Evolutionary conservation across 2,797 vertebrate genomes (phyloP).

Genomic region (Pelobates cultripes): DNA sequence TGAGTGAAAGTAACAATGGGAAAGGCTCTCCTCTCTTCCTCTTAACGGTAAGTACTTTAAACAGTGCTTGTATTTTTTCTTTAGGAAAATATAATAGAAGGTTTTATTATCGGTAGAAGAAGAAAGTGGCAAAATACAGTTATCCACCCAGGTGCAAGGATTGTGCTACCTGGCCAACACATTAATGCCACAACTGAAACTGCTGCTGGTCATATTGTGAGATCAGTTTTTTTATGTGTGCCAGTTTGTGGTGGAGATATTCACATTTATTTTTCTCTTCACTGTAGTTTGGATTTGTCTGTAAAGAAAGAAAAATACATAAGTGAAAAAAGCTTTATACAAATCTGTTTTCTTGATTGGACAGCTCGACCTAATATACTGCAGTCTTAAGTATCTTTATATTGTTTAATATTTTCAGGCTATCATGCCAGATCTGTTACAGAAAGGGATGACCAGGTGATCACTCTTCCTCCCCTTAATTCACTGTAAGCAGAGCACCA

Average conservation of each 20-base stretch:
- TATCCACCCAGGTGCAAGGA: slow-evolving; percentile 2
- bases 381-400: too few species aligned
- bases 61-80: background rate
- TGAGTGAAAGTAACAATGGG: background rate
- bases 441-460: too few species aligned
- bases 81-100: background rate
- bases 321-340: too few species aligned
- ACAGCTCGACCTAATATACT: too few species aligned
- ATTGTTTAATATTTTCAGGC: too few species aligned
- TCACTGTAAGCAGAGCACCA: too few species aligned
- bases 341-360: too few species aligned
- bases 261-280: slow-evolving; percentile 98
- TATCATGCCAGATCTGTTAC: too few species aligned
- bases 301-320: slow-evolving; percentile 44
- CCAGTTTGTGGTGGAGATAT: slow-evolving; percentile 99
- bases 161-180: slow-evolving; percentile 53
- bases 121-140: slow-evolving; percentile 53
- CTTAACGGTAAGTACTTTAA: background rate
- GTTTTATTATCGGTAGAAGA: slow-evolving; percentile 11
- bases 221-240: slow-evolving; percentile 97
- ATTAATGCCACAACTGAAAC: slow-evolving; percentile 81
- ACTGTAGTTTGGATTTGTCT: slow-evolving; percentile 97
- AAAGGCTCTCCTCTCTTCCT: background rate
- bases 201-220: slow-evolving; percentile 95
- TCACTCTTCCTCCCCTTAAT: too few species aligned